phyloP scores from a whole-genome alignment of 2,888 invertebrate genomes.

The Sacculina carcini region DNA sequence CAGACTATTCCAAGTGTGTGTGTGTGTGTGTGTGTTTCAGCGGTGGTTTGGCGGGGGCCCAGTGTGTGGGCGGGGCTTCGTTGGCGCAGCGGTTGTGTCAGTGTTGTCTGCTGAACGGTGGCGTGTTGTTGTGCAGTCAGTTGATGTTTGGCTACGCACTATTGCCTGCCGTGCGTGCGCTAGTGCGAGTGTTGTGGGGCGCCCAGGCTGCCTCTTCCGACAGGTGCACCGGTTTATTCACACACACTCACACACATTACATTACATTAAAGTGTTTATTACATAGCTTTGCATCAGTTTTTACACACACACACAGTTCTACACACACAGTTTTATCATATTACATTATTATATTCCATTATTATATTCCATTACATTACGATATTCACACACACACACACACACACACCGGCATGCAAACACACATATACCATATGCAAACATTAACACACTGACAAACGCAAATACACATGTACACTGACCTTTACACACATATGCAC shows the following conservation, averaged over 20 bases:
- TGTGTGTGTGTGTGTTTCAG: too few relatives aligned
- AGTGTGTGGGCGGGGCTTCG: too few relatives aligned
- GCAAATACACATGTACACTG: not conserved
- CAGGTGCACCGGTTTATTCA: too few relatives aligned
- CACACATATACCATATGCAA: not conserved
- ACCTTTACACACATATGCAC: not conserved
- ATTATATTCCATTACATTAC: not conserved
- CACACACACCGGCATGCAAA: not conserved
- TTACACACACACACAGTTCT: not conserved
- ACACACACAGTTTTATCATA: not conserved
- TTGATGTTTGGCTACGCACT: conserved; percentile 50
- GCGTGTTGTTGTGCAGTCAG: conserved; percentile 58
- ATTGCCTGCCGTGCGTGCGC: conserved; percentile 45
- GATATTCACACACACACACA: not conserved
- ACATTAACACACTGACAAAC: not conserved
- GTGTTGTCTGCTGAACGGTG: conserved; percentile 61
- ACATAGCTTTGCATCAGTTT: not conserved
- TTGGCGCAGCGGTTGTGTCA: conserved; percentile 54
- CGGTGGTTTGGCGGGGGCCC: too few relatives aligned
- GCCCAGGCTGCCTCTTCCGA: too few relatives aligned
- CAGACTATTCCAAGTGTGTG: too few relatives aligned
- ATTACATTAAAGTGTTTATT: too few relatives aligned
- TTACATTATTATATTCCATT: not conserved
- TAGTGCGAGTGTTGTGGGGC: too few relatives aligned
- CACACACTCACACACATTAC: too few relatives aligned